Evolutionary conservation across 2,888 invertebrate genomes (phyloP), one percentile per base, ranked within the genome.

Genomic region (Ophioninae sp.): DNA sequence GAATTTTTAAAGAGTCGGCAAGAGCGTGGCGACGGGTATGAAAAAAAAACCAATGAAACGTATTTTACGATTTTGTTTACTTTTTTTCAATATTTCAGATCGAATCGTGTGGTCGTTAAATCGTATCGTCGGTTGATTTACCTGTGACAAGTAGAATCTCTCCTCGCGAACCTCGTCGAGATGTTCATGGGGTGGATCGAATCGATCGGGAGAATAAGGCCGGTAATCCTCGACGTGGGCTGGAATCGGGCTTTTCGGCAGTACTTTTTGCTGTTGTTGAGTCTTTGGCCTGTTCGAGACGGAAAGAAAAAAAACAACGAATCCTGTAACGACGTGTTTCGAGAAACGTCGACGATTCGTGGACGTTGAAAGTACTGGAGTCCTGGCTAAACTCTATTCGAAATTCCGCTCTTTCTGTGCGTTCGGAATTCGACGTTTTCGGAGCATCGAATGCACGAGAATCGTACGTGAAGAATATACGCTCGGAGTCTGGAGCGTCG

Each of bases 101-200:
- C 17, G 51, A 2, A 17, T 51, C 17, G 13, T 13, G 51, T 6
- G 51, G 13, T 6, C 13, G 2, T 51, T 3, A 3, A 3, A 13
- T 51, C 10, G 44, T 6, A 17, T 51, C 5, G 2, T 59, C 8
- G 3, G 22, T 67, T 5, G 39, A 67, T 20, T 78, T 90, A 93
- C 93, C 92, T 93, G 93, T 69, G 92, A 91, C 80, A 93, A 87
- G 85, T 89, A 90, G 81, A 85, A 88, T 82, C 90, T 88, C 85
- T 93, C 93, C 81, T 92, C 92, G 86, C 92, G 92, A 65, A 92
- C 87, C 81, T 93, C 93, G 37, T 93, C 93, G 75, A 90, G 88
- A 84, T 92, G 91, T 44, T 92, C 90, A 84, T 89, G 91, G 0
- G 90, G 88, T 58, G 90, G 89, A 65, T 87, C 79, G 75, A 88